phyloP scores from a whole-genome alignment of 2,113 vertebrate genomes.

The Tragelaphus imberbis region DNA sequence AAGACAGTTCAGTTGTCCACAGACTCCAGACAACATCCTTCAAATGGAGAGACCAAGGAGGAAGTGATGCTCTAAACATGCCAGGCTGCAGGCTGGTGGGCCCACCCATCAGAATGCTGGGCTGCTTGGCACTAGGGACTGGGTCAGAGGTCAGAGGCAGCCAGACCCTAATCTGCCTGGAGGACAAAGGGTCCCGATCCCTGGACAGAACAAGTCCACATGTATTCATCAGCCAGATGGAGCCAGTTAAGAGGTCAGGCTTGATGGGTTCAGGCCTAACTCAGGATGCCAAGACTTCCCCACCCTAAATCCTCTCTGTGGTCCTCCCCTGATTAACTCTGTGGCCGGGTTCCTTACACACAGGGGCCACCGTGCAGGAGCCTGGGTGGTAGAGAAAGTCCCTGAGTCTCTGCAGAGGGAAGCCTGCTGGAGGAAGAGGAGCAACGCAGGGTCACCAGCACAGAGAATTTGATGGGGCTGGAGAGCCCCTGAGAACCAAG shows the following conservation, averaged over 20 bases:
- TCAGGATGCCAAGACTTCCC: background rate
- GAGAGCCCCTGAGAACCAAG: background rate
- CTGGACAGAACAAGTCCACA: background rate
- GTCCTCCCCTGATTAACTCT: background rate
- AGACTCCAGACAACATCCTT: background rate
- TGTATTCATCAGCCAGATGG: background rate
- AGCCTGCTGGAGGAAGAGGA: background rate
- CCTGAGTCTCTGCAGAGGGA: background rate
- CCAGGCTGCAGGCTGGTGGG: rapidly evolving
- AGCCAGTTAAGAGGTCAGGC: background rate
- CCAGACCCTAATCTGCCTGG: background rate
- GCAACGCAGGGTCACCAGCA: background rate
- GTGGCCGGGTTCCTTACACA: rapidly evolving
- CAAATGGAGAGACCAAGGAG: background rate
- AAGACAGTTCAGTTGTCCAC: background rate
- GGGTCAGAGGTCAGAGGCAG: background rate
- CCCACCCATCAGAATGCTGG: rapidly evolving
- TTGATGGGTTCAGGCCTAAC: background rate
- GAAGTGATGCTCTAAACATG: background rate
- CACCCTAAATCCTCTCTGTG: background rate
- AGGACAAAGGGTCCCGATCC: background rate
- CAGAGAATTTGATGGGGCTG: background rate
- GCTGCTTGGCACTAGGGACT: background rate
- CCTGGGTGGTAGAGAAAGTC: background rate
- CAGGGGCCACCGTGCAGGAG: background rate